Evolutionary conservation across 2,888 invertebrate genomes (phyloP).

Genomic region (Pristionchus mayeri): DNA sequence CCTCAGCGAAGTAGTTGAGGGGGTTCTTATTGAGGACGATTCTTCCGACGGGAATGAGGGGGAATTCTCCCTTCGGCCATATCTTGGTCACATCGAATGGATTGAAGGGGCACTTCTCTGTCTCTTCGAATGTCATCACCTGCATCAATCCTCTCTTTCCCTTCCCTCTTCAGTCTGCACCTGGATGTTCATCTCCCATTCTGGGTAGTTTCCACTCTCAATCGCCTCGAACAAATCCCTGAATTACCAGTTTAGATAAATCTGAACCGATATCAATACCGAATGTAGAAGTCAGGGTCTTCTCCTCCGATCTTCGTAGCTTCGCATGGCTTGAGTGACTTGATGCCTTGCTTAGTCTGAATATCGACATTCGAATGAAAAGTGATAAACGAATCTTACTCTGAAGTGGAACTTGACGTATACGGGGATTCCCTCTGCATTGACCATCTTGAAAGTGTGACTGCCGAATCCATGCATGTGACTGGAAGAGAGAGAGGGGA

Average conservation of each 20-base stretch:
- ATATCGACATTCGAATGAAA: slow-evolving; percentile 22
- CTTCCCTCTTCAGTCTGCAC: not conserved
- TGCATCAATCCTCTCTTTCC: slow-evolving; percentile 69
- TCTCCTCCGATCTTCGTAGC: slow-evolving; percentile 64
- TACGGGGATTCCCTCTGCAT: slow-evolving; percentile 67
- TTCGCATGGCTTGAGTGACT: slow-evolving; percentile 64
- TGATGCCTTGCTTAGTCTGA: slow-evolving; percentile 73
- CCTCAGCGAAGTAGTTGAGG: slow-evolving; percentile 76
- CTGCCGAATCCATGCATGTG: slow-evolving; percentile 74
- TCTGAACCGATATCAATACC: slow-evolving; percentile 51
- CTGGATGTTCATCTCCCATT: slow-evolving; percentile 79
- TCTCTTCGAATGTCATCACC: slow-evolving; percentile 78
- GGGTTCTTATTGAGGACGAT: slow-evolving; percentile 75
- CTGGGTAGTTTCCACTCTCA: slow-evolving; percentile 77
- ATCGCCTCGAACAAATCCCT: slow-evolving; percentile 78
- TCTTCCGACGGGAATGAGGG: slow-evolving; percentile 75
- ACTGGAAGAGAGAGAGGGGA: slow-evolving; percentile 59
- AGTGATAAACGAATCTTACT: slow-evolving; percentile 53
- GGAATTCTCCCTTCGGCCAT: slow-evolving; percentile 75
- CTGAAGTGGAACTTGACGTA: slow-evolving; percentile 76
- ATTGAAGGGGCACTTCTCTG: slow-evolving; percentile 77
- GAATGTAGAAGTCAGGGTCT: slow-evolving; percentile 77
- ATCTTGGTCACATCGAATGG: slow-evolving; percentile 79
- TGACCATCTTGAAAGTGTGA: slow-evolving; percentile 76
- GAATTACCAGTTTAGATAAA: not conserved